Percentiles rank a stretch among this genome's conserved stretches.
phyloP scores from a whole-genome alignment of 2,888 invertebrate species.

The Dorcus parallelipipedus region DNA sequence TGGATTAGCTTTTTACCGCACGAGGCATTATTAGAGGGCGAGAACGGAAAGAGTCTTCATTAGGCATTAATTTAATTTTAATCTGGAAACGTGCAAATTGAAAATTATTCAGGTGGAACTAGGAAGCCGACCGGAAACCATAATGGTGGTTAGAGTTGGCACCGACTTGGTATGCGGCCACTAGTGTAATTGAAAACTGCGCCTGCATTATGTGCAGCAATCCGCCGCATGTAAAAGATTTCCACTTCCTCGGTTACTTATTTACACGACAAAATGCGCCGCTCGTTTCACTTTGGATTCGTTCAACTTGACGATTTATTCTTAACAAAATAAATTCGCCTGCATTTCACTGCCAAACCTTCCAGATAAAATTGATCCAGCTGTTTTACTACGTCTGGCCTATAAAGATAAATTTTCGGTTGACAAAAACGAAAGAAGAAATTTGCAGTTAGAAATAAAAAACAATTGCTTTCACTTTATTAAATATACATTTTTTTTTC shows the following conservation, averaged over 20 bases:
- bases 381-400: too few species aligned
- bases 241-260: not conserved
- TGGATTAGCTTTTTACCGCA: slow-evolving; percentile 6
- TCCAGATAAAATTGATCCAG: too few species aligned
- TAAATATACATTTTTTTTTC: too few species aligned
- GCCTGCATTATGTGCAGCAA: slow-evolving; percentile 26
- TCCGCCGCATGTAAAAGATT: slow-evolving; percentile 17
- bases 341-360: too few species aligned
- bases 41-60: slow-evolving; percentile 35
- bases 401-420: too few species aligned
- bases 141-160: slow-evolving; percentile 39
- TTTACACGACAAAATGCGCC: not conserved
- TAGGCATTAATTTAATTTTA: slow-evolving; percentile 44
- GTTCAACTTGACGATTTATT: too few species aligned
- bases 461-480: too few species aligned
- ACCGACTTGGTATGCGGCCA: slow-evolving; percentile 34
- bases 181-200: slow-evolving; percentile 39
- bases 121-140: slow-evolving; percentile 43
- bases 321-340: too few species aligned
- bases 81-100: slow-evolving; percentile 44
- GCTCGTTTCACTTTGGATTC: too few species aligned
- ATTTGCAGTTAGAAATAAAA: too few species aligned
- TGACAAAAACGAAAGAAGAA: too few species aligned
- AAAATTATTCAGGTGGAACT: slow-evolving; percentile 45
- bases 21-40: not conserved